Conservation (phyloP, 2,888 invertebrate species). For the Catocala fraxini region DNA sequence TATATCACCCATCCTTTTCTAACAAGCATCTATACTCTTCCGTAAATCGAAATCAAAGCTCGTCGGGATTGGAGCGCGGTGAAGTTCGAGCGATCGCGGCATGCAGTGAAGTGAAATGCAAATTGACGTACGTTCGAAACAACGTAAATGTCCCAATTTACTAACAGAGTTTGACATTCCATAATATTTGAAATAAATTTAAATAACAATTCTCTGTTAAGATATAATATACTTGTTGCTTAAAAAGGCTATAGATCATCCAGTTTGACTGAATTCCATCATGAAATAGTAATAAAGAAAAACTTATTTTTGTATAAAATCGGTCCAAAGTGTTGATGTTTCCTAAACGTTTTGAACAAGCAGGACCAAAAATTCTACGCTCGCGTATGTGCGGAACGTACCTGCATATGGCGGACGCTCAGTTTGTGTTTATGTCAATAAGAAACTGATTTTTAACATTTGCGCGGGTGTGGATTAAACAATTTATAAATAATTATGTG, state of each 20-base stretch:
- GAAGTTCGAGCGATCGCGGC: slow-evolving; percentile 70
- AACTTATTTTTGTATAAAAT: slow-evolving; percentile 7
- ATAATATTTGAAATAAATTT: slow-evolving; percentile 5
- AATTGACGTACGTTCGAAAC: slow-evolving; percentile 69
- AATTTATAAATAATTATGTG: slow-evolving; percentile 77
- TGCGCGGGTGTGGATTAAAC: slow-evolving; percentile 85
- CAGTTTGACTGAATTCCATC: neutral
- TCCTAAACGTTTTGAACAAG: slow-evolving; percentile 49
- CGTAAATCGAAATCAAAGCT: slow-evolving; percentile 88
- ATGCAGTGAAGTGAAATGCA: slow-evolving; percentile 70
- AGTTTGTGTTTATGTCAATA: slow-evolving; percentile 88
- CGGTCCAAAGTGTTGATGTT: slow-evolving; percentile 18
- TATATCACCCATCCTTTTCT: slow-evolving; percentile 70
- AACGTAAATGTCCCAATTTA: neutral
- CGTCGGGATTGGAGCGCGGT: slow-evolving; percentile 78
- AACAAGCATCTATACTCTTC: slow-evolving; percentile 79
- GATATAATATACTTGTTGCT: neutral
- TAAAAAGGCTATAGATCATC: rapidly evolving
- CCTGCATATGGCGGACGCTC: slow-evolving; percentile 87
- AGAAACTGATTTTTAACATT: slow-evolving; percentile 84
- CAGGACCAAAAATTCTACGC: slow-evolving; percentile 42
- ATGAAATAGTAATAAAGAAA: neutral
- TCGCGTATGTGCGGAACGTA: slow-evolving; percentile 75
- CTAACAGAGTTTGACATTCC: slow-evolving; percentile 13
- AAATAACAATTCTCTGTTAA: neutral